Base-by-base conservation (phyloP, 2,113 vertebrate species). In the Nerophis ophidion region DNA sequence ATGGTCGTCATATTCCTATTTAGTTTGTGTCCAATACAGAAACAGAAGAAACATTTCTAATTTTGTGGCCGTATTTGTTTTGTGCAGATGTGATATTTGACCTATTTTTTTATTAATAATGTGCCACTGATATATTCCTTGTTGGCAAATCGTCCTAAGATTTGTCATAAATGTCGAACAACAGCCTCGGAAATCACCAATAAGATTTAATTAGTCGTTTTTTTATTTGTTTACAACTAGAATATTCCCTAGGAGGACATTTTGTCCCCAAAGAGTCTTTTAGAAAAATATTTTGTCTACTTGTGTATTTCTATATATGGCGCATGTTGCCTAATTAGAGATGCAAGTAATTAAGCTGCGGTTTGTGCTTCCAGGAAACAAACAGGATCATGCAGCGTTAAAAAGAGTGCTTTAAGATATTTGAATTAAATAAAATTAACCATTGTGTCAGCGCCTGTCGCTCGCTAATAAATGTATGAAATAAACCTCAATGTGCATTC, bases 171-270 rank as follows among this genome's bases (percentile, higher is more conserved):
- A 38, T 35, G 6, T 15, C 44, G 45, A 51, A 9, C 38, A 60
- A 50, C 0, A 57, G 74, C 81, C 52, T 49, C 36, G 79, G 72
- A 81, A 60, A 78, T 8, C 70, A n/a, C 60, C 79, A 68, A 73
- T 71, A 35, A 74, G 36, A 34, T 50, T 5, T 66, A 80, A 77
- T 73, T 51, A 68, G 76, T 54, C 82, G 70, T 35, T 75, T 61
- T 82, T 75, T 79, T 68, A 57, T 85, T 74, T 86, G 76, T 83
- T 81, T 82, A 82, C 63, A 72, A 62, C 68, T 26, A 26, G 78
- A 73, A 76, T 75, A 70, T 82, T 86, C 26, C 75, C 78, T 80
- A 36, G 59, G 75, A 87, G 83, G 74, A 84, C 81, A 75, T 26
- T 44, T 8, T 63, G 65, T 85, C 84, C 88, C 84, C 61, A 65